phyloP scores from a whole-genome alignment of 2,113 vertebrate genomes.

The Neopipo cinnamomea region DNA sequence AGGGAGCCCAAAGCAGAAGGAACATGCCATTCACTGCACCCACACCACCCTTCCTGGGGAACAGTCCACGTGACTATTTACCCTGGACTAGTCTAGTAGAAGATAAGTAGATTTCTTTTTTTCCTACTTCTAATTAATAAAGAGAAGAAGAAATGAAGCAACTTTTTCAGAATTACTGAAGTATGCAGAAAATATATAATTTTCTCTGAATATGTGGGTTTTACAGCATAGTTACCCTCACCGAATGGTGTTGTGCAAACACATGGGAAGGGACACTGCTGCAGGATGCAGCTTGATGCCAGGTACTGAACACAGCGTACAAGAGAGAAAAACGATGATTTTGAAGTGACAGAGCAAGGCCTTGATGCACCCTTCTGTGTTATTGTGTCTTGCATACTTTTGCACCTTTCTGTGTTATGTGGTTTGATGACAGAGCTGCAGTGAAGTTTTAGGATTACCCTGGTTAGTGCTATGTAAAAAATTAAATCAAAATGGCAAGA shows the following conservation, averaged over 20 bases:
- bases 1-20: background rate
- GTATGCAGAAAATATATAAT: background rate
- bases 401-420: fast-evolving
- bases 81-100: background rate
- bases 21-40: background rate
- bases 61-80: background rate
- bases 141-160: background rate
- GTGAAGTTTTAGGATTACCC: background rate
- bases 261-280: background rate
- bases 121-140: background rate
- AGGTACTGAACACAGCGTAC: background rate
- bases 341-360: background rate
- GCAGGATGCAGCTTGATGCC: background rate
- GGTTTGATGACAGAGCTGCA: background rate
- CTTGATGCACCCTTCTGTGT: background rate
- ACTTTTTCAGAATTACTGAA: background rate
- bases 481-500: background rate
- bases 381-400: background rate
- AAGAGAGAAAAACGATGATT: background rate
- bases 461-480: background rate
- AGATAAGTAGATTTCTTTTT: background rate
- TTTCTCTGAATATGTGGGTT: background rate
- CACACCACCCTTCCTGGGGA: background rate
- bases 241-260: fast-evolving
- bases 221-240: background rate